These are phyloP conservation scores for Alloscopus bannaensis DNA, from an alignment of 2,888 invertebrate genomes.

Conservation along the genomic window DNA sequence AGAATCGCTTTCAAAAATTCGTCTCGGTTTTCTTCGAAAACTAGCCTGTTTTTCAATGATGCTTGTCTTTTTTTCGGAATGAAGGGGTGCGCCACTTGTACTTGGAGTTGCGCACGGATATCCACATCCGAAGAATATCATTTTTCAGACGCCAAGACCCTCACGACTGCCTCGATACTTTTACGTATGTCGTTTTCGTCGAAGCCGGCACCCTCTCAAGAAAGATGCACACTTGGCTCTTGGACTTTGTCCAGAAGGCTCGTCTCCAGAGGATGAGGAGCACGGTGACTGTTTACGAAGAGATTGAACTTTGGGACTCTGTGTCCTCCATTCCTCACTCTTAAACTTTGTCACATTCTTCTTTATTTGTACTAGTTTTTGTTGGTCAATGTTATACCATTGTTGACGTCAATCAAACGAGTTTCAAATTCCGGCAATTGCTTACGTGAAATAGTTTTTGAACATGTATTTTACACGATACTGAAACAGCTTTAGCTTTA, in stretches of 20 bases:
- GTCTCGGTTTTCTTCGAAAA: too few species aligned
- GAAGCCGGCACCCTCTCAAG: slow-evolving; percentile 75
- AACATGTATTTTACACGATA: too few species aligned
- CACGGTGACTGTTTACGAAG: slow-evolving; percentile 75
- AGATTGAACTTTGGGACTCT: slow-evolving; percentile 61
- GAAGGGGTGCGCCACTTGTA: slow-evolving; percentile 76
- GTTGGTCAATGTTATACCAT: too few species aligned
- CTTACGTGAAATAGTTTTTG: too few species aligned
- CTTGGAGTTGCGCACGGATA: slow-evolving; percentile 76
- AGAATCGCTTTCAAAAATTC: neutral
- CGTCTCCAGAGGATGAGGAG: slow-evolving; percentile 76
- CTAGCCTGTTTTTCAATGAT: slow-evolving; percentile 6
- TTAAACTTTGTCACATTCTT: neutral
- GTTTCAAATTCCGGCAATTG: too few species aligned
- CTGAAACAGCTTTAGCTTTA: too few species aligned
- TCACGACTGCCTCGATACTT: slow-evolving; percentile 75
- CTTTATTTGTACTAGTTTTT: neutral
- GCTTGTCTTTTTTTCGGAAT: neutral
- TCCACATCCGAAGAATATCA: slow-evolving; percentile 75
- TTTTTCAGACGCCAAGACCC: slow-evolving; percentile 75
- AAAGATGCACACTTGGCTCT: slow-evolving; percentile 74
- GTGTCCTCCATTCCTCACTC: slow-evolving; percentile 43
- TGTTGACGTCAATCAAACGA: too few species aligned
- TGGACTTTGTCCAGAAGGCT: slow-evolving; percentile 76
- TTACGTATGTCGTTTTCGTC: slow-evolving; percentile 76